Percentiles rank a stretch among this genome's conserved stretches.
These are phyloP conservation scores for Ganaspis sp. DNA, from an alignment of 1,140 invertebrate species.

Conservation along the genomic window DNA sequence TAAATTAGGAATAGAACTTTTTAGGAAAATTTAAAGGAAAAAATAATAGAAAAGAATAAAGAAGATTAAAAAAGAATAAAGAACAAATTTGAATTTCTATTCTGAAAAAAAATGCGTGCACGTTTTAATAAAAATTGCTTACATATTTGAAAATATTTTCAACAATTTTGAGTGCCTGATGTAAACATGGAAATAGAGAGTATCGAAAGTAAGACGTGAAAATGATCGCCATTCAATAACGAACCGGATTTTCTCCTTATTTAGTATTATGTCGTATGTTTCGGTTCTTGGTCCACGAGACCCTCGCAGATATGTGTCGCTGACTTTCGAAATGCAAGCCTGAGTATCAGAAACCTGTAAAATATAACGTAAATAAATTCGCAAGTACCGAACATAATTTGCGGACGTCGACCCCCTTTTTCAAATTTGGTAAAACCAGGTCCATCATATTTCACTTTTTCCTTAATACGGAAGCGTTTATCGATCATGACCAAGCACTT, in stretches of 20 bases:
- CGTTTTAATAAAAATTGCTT: no score
- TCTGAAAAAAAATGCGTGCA: no score
- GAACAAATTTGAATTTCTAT: no score
- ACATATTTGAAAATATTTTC: no score
- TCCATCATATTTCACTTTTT: background rate
- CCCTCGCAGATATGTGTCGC: background rate
- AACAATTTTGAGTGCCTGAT: no score
- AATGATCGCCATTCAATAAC: slow-evolving; percentile 13
- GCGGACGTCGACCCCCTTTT: background rate
- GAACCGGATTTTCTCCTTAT: slow-evolving; percentile 29
- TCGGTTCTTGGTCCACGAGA: background rate
- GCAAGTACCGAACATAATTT: background rate
- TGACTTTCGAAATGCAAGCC: background rate
- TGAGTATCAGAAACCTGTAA: background rate
- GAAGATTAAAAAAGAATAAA: no score
- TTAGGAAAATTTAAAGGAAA: no score
- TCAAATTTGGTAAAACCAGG: background rate
- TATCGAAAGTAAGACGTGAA: slow-evolving; percentile 23
- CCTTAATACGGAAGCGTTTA: background rate
- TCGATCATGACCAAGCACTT: background rate
- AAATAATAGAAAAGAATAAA: no score
- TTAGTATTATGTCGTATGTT: background rate
- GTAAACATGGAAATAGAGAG: background rate
- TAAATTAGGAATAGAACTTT: no score
- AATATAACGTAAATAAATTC: background rate